A percentile compares a stretch with the other conserved stretches of the same genome.
phyloP scores from a whole-genome alignment of 2,113 vertebrate species.

The Cyprinus carpio region DNA sequence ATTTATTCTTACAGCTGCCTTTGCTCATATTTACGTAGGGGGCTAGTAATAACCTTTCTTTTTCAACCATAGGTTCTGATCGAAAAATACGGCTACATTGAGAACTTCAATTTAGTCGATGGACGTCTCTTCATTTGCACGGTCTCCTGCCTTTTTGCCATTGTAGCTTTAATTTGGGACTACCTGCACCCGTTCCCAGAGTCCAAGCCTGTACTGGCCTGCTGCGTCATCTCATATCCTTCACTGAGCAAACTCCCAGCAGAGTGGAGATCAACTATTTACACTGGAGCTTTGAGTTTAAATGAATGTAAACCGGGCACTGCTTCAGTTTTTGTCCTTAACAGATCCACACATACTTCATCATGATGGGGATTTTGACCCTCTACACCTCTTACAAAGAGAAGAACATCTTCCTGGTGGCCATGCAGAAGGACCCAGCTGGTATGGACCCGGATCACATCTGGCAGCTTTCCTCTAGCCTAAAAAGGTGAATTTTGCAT shows the following conservation, averaged over 20 bases:
- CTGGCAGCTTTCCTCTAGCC: constrained; percentile 94
- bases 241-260: background rate
- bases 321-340: constrained; percentile 66
- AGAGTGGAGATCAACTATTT: background rate
- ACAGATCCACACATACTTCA: constrained; percentile 84
- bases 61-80: constrained; percentile 82
- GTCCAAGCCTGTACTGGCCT: constrained; percentile 92
- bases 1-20: too few species aligned
- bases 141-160: constrained; percentile 92
- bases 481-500: constrained; percentile 81
- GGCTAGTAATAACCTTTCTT: background rate
- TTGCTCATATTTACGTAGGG: too few species aligned
- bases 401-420: constrained; percentile 94
- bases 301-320: background rate
- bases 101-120: constrained; percentile 91
- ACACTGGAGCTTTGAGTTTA: background rate
- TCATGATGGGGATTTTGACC: constrained; percentile 98
- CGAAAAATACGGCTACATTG: constrained; percentile 91
- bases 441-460: constrained; percentile 93
- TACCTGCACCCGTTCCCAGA: constrained; percentile 94
- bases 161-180: constrained; percentile 96
- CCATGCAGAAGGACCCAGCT: constrained; percentile 87
- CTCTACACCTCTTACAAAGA: constrained; percentile 97
- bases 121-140: constrained; percentile 95
- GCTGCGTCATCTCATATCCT: constrained; percentile 99